phyloP scores from a whole-genome alignment of 2,113 vertebrate species.

The Glaucomys volans region DNA sequence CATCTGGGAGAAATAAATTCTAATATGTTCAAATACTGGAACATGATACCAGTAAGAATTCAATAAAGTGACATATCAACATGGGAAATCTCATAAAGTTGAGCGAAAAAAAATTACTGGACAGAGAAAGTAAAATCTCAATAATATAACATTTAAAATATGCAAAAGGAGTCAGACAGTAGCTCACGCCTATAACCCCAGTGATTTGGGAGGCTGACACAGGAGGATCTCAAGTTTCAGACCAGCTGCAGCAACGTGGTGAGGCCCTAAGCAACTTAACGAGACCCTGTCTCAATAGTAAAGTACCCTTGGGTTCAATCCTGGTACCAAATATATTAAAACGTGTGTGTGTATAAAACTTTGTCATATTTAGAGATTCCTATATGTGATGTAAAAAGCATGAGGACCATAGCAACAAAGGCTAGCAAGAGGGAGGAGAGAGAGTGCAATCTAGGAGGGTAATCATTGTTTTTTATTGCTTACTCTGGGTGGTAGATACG shows the following conservation, averaged over 20 bases:
- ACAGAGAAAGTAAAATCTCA: not conserved
- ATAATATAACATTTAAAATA: not conserved
- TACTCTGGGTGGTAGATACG: not conserved
- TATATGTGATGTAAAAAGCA: too few species aligned
- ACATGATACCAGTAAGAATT: not conserved
- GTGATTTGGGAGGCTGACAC: too few species aligned
- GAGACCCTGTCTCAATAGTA: too few species aligned
- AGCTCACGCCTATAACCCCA: too few species aligned
- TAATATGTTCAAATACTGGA: not conserved
- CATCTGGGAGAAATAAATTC: not conserved
- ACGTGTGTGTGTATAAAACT: not conserved
- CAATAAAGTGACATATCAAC: not conserved
- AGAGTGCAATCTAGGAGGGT: not conserved
- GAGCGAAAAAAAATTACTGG: not conserved
- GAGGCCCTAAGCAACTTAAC: too few species aligned
- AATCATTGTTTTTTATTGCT: fast-evolving
- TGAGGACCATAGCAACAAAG: not conserved
- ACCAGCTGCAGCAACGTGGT: too few species aligned
- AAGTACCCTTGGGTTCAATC: too few species aligned
- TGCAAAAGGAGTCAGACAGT: not conserved
- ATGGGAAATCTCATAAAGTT: not conserved
- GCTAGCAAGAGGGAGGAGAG: not conserved
- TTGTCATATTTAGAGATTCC: not conserved
- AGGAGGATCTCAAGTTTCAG: too few species aligned
- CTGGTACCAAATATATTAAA: too few species aligned